Base-by-base conservation (phyloP, 2,888 invertebrate genomes). In the Mamestra brassicae region DNA sequence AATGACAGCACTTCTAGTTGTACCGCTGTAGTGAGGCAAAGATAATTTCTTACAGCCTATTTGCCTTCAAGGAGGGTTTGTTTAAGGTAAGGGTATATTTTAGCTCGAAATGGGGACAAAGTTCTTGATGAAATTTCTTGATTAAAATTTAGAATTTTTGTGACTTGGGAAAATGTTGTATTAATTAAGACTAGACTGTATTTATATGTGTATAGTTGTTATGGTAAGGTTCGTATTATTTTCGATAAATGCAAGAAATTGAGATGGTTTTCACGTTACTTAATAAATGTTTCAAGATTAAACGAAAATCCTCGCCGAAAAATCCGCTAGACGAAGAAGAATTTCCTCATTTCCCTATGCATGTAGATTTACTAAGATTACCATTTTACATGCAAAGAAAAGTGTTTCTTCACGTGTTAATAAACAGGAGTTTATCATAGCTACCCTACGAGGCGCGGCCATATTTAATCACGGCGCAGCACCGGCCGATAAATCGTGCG, bases 41-140 rank as follows among this genome's bases (percentile, higher is more conserved):
- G 94, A 94, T 94, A 94, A 95, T 95, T 93, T 93, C 94, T 93
- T 93, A 93, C 93, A 91, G 94, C 92, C 94, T 92, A 94, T 94
- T 94, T 84, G 86, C 89, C 89, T 90, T 90, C 90, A 87, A 86
- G 89, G 87, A 89, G 90, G 90, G 88, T 87, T 83, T 76, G 60
- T 50, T 63, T 63, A 62, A 71, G 60, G 74, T 64, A 77, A 71
- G 88, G 78, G 74, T 74, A 81, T 76, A 86, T 80, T 86, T 86
- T 63, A 86, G 55, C 67, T 71, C 26, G 60, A 77, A 85, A 81
- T 87, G 76, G 74, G 80, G 87, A 85, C 84, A 85, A 81, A 86
- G 78, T 88, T 85, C 87, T 74, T 88, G 82, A 86, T 87, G 88
- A 87, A 86, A 87, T 74, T 88, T 87, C 80, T 84, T 83, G 83